Evolutionary conservation across 2,888 invertebrate species (phyloP).

Genomic region (Pheosia gnoma): DNA sequence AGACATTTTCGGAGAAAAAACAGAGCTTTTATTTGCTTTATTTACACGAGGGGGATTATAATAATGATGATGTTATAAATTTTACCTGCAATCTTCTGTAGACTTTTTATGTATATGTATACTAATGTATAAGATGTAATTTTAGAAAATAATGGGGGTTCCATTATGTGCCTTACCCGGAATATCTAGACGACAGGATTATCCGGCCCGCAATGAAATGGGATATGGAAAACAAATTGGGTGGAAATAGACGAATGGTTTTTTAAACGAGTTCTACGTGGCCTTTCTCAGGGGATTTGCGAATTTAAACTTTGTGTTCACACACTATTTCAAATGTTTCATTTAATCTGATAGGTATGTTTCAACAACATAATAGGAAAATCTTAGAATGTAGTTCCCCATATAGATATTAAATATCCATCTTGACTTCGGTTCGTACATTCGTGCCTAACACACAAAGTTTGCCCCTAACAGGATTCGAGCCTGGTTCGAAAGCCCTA

Average conservation of each 20-base stretch:
- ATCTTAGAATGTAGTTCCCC: too few relatives aligned
- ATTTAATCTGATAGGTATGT: too few relatives aligned
- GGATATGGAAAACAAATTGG: slow-evolving; percentile 2
- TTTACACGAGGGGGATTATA: background rate
- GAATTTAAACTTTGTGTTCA: background rate
- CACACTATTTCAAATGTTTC: too few relatives aligned
- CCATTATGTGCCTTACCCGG: background rate
- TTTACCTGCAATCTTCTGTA: background rate
- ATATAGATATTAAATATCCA: too few relatives aligned
- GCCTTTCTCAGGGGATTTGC: background rate
- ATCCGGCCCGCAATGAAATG: background rate
- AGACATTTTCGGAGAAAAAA: background rate
- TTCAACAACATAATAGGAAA: too few relatives aligned
- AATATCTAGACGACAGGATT: background rate
- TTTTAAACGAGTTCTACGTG: background rate
- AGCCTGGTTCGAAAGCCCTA: too few relatives aligned
- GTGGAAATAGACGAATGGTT: background rate
- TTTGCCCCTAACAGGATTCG: too few relatives aligned
- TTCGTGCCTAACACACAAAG: too few relatives aligned
- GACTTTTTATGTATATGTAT: too few relatives aligned
- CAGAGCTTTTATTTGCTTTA: background rate
- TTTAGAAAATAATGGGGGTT: background rate
- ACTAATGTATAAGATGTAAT: background rate
- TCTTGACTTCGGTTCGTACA: too few relatives aligned
- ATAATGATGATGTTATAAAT: background rate